These are phyloP conservation scores for Anas flavirostris DNA, from an alignment of 2,797 vertebrate species.

Conservation along the genomic window DNA sequence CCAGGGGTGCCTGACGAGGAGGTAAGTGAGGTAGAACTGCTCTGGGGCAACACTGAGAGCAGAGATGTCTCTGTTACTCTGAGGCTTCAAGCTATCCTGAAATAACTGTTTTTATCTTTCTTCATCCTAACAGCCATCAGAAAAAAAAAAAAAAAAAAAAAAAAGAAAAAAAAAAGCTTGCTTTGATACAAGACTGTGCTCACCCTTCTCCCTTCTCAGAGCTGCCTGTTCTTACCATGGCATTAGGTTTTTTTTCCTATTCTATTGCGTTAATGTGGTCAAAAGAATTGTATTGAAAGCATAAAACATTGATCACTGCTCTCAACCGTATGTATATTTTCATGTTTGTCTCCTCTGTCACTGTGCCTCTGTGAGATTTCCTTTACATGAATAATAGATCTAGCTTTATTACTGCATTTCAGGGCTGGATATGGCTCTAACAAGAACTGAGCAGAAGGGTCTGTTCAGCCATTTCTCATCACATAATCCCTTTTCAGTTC, in stretches of 20 bases:
- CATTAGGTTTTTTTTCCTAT: background rate
- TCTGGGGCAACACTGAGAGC: background rate
- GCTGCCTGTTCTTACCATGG: background rate
- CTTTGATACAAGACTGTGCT: background rate
- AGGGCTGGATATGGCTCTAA: background rate
- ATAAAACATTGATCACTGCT: background rate
- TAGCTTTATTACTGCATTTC: background rate
- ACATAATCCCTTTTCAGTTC: background rate
- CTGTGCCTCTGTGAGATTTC: background rate
- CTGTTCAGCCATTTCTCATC: background rate
- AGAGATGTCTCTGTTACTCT: background rate
- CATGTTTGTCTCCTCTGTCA: background rate
- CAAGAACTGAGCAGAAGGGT: background rate
- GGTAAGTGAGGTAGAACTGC: background rate
- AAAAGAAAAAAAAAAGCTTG: background rate
- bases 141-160: background rate
- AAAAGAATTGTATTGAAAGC: background rate
- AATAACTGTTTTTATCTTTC: background rate
- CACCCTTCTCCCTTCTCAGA: background rate
- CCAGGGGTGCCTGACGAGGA: background rate
- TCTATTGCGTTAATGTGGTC: background rate
- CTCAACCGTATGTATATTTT: background rate
- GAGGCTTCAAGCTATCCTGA: background rate
- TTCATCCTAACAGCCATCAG: background rate
- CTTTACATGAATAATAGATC: accelerated